These are phyloP conservation scores for Myiothlypis chrysogaster DNA, from an alignment of 2,797 vertebrate species.

Conservation along the genomic window DNA sequence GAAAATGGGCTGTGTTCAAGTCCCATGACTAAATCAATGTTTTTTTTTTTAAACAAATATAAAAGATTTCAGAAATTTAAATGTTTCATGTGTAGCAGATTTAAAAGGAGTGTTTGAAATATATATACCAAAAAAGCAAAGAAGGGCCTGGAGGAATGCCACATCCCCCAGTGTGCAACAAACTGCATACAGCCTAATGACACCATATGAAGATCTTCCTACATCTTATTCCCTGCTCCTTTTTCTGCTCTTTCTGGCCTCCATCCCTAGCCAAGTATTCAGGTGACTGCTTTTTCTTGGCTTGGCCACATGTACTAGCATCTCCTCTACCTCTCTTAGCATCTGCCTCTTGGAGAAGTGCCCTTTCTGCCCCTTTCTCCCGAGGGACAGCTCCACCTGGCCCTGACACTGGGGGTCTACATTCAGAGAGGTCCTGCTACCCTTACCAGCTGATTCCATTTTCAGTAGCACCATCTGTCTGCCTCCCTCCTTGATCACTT, in stretches of 20 bases:
- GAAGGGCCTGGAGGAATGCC: not conserved
- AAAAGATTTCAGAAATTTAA: not conserved
- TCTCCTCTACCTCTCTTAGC: not conserved
- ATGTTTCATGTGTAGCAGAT: not conserved
- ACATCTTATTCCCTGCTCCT: not conserved
- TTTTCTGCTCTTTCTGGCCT: slow-evolving; percentile 14
- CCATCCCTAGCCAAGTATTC: not conserved
- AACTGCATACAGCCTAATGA: not conserved
- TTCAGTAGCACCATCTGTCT: slow-evolving; percentile 40
- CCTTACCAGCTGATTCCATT: not conserved
- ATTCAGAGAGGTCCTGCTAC: not conserved
- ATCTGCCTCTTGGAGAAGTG: not conserved
- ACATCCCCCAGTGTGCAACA: not conserved
- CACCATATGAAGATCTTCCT: slow-evolving; percentile 4
- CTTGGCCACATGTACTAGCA: not conserved
- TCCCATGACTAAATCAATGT: not conserved
- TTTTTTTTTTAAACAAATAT: not conserved
- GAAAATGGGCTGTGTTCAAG: not conserved
- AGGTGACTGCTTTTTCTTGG: slow-evolving; percentile 1
- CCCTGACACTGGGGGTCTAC: not conserved
- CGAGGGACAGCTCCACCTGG: not conserved
- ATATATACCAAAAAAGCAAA: not conserved
- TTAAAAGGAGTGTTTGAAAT: not conserved
- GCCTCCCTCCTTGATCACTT: not conserved
- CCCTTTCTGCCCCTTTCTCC: not conserved